These are phyloP conservation scores for Seriola rivoliana DNA, from an alignment of 2,113 vertebrate species.

Conservation along the genomic window DNA sequence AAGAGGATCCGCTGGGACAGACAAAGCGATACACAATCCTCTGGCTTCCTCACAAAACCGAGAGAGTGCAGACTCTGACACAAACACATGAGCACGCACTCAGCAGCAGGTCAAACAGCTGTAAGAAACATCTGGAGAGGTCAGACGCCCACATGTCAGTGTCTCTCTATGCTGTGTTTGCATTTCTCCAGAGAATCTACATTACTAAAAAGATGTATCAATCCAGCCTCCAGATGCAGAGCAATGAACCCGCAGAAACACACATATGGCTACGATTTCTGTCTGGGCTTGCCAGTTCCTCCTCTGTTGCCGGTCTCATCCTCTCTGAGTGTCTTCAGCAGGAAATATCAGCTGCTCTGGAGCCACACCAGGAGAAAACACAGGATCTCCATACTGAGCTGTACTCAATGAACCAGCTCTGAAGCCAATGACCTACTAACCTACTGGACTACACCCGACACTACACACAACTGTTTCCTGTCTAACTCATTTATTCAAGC, in stretches of 20 bases:
- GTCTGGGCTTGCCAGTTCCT: constrained; percentile 42
- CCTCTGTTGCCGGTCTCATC: constrained; percentile 19
- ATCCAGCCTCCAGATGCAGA: constrained; percentile 62
- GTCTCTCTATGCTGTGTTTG: constrained; percentile 47
- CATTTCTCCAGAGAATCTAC: constrained; percentile 57
- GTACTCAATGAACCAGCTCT: constrained; percentile 70
- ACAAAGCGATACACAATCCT: constrained; percentile 13
- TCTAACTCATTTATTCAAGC: constrained; percentile 19
- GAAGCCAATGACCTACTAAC: constrained; percentile 64
- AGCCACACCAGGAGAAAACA: constrained; percentile 51
- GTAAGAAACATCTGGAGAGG: constrained; percentile 74
- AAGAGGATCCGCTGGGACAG: constrained; percentile 37
- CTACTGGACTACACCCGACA: constrained; percentile 25
- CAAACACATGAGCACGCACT: constrained; percentile 31
- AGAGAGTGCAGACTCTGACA: constrained; percentile 5
- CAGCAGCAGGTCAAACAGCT: constrained; percentile 65
- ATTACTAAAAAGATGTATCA: constrained; percentile 56
- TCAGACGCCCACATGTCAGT: constrained; percentile 57
- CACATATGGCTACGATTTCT: constrained; percentile 48
- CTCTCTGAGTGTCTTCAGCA: constrained; percentile 49
- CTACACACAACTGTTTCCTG: constrained; percentile 39
- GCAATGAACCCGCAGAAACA: constrained; percentile 39
- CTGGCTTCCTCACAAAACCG: constrained; percentile 21
- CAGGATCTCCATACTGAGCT: constrained; percentile 47
- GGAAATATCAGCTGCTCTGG: constrained; percentile 67